Base-by-base conservation (phyloP, 1,140 invertebrate species). In the Mya arenaria region DNA sequence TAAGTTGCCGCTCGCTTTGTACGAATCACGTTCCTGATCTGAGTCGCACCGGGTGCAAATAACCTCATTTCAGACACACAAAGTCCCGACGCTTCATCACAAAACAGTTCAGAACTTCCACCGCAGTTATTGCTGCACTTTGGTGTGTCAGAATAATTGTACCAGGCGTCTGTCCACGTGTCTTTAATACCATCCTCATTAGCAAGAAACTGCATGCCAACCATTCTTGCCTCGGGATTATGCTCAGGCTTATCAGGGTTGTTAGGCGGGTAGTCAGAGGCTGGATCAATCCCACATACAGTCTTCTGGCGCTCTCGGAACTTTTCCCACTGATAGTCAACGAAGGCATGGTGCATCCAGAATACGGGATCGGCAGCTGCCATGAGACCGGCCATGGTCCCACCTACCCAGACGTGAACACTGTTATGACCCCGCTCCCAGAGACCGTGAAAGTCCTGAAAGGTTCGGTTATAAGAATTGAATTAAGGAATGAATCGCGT, bases 161-260 rank as follows among this genome's bases (percentile, higher is more conserved):
- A 75, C 73, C 73, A 75, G 28, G 44, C 63, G 28, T 62, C 37
- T 32, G 73, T 65, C 73, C 73, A 75, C 32, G 39, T 63, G 34
- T 63, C 25, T 1, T 56, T 60, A n/a, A 63, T 63, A n/a, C 73
- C 73, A 32, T 44, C 58, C 52, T 25, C 36, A 30, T 75, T 75
- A 37, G 37, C 25, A 4, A 72, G 52, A 37, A 56, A 72, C 6
- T 25, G 1, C 56, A 75, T 75, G 13, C 48, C 48, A 25, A 3
- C 73, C 73, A 41, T 48, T 36, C 71, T 37, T 73, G n/a, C 41
- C 28, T 25, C 25, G 13, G 58, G 58, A 28, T 75, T 60, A 2
- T 44, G 32, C 13, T 3, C n/a, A 25, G 36, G 69, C 6, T 56
- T 13, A 8, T 1, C 13, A 32, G 39, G 34, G 37, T 10, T 32